Evolutionary conservation across 2,888 invertebrate genomes (phyloP).

Genomic region (Mythimna impura): DNA sequence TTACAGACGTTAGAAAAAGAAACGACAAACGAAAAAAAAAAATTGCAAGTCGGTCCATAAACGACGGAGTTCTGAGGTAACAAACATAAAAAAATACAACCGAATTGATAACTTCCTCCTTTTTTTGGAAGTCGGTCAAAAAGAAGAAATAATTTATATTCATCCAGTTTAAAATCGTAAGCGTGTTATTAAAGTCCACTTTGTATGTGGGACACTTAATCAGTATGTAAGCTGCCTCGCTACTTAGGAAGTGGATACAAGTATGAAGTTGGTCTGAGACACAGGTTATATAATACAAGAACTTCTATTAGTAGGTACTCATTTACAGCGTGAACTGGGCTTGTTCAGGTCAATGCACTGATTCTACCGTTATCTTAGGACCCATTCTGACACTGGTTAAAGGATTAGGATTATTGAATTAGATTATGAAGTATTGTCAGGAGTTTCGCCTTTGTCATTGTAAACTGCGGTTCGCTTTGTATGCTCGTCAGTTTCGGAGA

Average conservation of each 20-base stretch:
- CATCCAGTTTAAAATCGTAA: constrained; percentile 51
- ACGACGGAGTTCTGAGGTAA: too few species aligned
- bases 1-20: constrained; percentile 4
- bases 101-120: too few species aligned
- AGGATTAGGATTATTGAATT: constrained; percentile 48
- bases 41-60: too few species aligned
- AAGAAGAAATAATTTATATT: constrained; percentile 41
- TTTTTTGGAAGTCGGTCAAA: too few species aligned
- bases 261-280: constrained; percentile 54
- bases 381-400: constrained; percentile 69
- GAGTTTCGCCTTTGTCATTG: constrained; percentile 24
- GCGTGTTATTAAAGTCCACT: constrained; percentile 54
- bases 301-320: constrained; percentile 77
- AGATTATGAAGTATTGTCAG: constrained; percentile 44
- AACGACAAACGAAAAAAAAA: constrained; percentile 5
- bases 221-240: constrained; percentile 76
- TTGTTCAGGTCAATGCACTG: constrained; percentile 75
- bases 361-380: constrained; percentile 79
- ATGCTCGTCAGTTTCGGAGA: not conserved
- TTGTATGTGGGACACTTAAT: constrained; percentile 70
- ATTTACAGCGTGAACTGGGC: constrained; percentile 77
- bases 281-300: constrained; percentile 73
- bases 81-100: too few species aligned
- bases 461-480: constrained; percentile 27
- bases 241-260: constrained; percentile 80